Conservation (phyloP, 1,140 invertebrate species). For the Aleiodes sp. region DNA sequence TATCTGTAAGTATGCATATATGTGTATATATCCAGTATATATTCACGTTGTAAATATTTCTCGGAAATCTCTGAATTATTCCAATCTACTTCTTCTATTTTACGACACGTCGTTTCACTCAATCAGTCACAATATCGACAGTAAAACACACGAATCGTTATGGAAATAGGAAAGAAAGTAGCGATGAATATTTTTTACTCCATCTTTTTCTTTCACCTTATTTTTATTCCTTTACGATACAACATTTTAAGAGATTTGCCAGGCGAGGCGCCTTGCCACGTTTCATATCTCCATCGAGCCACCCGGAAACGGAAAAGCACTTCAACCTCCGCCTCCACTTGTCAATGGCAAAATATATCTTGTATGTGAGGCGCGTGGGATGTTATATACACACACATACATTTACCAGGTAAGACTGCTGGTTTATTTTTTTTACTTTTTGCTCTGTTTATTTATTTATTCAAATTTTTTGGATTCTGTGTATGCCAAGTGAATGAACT, state of each 20-base stretch:
- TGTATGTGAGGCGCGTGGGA: neutral
- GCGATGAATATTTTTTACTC: neutral
- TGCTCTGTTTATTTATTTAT: neutral
- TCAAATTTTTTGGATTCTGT: neutral
- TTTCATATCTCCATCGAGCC: neutral
- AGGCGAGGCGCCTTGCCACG: neutral
- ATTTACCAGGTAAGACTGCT: neutral
- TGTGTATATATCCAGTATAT: no score
- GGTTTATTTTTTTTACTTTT: neutral
- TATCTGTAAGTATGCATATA: no score
- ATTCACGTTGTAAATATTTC: no score
- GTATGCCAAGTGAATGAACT: no score
- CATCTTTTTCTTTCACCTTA: neutral
- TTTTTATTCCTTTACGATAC: neutral
- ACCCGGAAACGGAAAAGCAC: conserved; percentile 27
- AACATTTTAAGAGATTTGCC: conserved; percentile 18
- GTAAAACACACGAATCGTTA: neutral
- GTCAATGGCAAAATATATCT: conserved; percentile 8
- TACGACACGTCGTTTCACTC: neutral
- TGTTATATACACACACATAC: neutral
- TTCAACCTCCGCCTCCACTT: conserved; percentile 14
- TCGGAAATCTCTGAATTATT: neutral
- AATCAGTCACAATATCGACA: neutral
- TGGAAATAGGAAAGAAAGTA: neutral
- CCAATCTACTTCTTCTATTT: neutral